Evolutionary conservation across 1,140 invertebrate genomes (phyloP).

Genomic region (Manduca sexta): DNA sequence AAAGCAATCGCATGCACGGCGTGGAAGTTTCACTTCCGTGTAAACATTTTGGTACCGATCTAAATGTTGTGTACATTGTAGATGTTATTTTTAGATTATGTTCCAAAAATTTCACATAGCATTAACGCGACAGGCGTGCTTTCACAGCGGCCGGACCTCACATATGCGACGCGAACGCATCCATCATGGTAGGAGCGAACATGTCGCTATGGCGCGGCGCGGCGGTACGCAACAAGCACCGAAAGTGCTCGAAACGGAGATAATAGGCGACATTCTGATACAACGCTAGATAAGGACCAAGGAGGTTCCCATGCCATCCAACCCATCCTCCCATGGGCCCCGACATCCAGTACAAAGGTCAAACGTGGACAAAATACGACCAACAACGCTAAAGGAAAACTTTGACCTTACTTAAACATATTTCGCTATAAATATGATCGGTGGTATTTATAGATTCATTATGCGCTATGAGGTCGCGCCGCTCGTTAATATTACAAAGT

Average conservation of each 20-base stretch:
- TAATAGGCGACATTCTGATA: slow-evolving; percentile 69
- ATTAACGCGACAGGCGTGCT: slow-evolving; percentile 15
- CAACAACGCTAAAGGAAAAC: background rate
- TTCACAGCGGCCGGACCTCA: slow-evolving; percentile 43
- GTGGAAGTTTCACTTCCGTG: too few species aligned
- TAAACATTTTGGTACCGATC: too few species aligned
- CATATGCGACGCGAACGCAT: slow-evolving; percentile 45
- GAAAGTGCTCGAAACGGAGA: slow-evolving; percentile 58
- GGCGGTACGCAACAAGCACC: slow-evolving; percentile 50
- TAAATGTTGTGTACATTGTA: too few species aligned
- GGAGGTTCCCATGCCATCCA: slow-evolving; percentile 58
- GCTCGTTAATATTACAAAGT: slow-evolving; percentile 21
- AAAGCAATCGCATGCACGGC: too few species aligned
- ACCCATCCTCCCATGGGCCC: slow-evolving; percentile 28
- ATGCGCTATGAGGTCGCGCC: slow-evolving; percentile 6
- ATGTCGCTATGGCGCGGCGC: slow-evolving; percentile 41
- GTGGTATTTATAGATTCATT: slow-evolving; percentile 10
- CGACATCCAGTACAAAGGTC: slow-evolving; percentile 40
- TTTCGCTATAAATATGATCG: slow-evolving; percentile 8
- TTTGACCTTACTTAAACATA: too few species aligned
- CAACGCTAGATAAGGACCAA: slow-evolving; percentile 58
- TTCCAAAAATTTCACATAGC: too few species aligned
- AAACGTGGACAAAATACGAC: slow-evolving; percentile 37
- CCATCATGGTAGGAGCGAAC: slow-evolving; percentile 59
- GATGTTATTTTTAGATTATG: too few species aligned